Evolutionary conservation across 2,797 vertebrate genomes (phyloP), one percentile per base, ranked within the genome.

Genomic region (Anniella stebbinsi): DNA sequence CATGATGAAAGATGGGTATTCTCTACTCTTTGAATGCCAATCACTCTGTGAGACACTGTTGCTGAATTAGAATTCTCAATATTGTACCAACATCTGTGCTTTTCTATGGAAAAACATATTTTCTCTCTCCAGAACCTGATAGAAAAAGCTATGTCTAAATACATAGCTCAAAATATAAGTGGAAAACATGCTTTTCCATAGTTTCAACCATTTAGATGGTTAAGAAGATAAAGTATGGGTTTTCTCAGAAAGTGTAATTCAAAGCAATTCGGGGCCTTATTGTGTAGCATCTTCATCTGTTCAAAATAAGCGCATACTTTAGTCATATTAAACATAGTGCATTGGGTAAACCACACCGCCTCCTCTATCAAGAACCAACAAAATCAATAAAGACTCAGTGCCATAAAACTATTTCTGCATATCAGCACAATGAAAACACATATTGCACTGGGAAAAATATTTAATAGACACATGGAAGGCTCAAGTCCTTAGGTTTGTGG

Each of bases 21-120:
- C 90, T 66, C 84, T 94, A 86, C 86, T 89, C 89, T 91, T 82
- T 80, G 80, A 96, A 95, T 84, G 81, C 87, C 95, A 93, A 77
- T 84, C 81, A 77, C 80, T 86, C 81, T 82, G 88, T 73, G 51
- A 89, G 73, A 57, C 87, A 33, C 1, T 93, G 54, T 72, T 88
- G 86, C 93, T 87, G 88, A 88, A 30, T 86, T 70, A 78, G 6
- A 91, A 73, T 9, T 85, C 82, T 76, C 86, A 89, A 69, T 45
- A 83, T 63, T 83, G 80, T 25, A 38, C 7, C 80, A 93, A 18
- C 30, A 89, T 72, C 87, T 92, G 80, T 77, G 33, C 23, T 17
- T 76, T 88, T 93, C 60, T 60, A 30, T 12, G 75, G 0, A 33
- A 90, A 83, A 94, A 91, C 36, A 86, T 77, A 88, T 69, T 91